Evolutionary conservation across 2,113 vertebrate genomes (phyloP), one percentile per base, ranked within the genome.

Genomic region (Alethe diademata): DNA sequence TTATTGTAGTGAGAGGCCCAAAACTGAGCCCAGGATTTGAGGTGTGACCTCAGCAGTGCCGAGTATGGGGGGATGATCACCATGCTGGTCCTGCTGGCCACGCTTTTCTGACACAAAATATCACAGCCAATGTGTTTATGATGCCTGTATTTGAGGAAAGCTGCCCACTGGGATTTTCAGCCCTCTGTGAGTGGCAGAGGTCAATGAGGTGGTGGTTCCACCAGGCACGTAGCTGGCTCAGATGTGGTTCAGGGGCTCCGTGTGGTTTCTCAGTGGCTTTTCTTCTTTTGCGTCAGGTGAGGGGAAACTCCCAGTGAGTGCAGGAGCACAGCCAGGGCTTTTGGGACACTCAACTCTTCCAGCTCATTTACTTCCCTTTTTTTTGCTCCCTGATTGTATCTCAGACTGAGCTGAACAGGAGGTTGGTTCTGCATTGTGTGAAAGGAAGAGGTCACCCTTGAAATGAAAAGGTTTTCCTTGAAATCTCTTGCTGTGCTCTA

Each of bases 221-320:
- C 24, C 8, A 62, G 57, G 53, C 26, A 25, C 0, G 0, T 14
- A 38, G 38, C 47, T 2, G 6, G 31, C 1, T 4, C 0, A 2
- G 80, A 31, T 43, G 70, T 28, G 33, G 45, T 54, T 45, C 36
- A 40, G 65, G 38, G 33, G 42, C 8, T 42, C 38, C 3, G 0
- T 3, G 4, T 57, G 29, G 19, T 65, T 92, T 76, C 40, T 67
- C 4, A 0, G 50, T 88, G 88, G 19, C 33, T 92, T 81, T 89
- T 82, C 54, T 76, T 57, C 38, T 31, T 50, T 73, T 79, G 45
- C 0, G 0, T 79, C 58, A 57, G 36, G 42, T 47, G 42, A 54
- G 60, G 58, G n/a, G 57, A 92, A 90, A 69, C 25, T 71, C 62
- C 62, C 0, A 2, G 43, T 0, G 6, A 9, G 24, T 31, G 19